phyloP scores from a whole-genome alignment of 1,140 invertebrate species.

The Hyles vespertilio region DNA sequence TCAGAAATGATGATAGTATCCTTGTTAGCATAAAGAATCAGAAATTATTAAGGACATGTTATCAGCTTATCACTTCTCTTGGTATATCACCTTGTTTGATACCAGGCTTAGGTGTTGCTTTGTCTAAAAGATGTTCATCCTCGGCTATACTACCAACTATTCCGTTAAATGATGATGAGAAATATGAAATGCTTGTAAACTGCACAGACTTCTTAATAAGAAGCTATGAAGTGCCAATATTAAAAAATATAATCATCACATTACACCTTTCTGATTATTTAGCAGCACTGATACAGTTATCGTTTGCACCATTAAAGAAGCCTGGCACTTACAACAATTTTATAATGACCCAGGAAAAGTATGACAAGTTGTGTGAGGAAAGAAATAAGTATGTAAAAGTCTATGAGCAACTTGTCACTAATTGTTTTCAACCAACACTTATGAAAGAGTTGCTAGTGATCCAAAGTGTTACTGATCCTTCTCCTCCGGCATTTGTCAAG shows the following conservation, averaged over 20 bases:
- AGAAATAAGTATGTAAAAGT: slow-evolving; percentile 73
- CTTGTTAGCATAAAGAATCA: slow-evolving; percentile 78
- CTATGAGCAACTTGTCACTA: slow-evolving; percentile 75
- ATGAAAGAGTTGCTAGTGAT: slow-evolving; percentile 84
- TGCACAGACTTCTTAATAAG: slow-evolving; percentile 56
- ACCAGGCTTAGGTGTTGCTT: slow-evolving; percentile 79
- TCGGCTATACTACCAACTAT: slow-evolving; percentile 32
- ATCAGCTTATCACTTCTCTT: slow-evolving; percentile 79
- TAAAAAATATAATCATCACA: slow-evolving; percentile 69
- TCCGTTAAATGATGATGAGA: slow-evolving; percentile 51
- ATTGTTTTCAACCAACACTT: slow-evolving; percentile 77
- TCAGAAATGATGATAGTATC: slow-evolving; percentile 58
- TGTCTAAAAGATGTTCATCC: slow-evolving; percentile 58
- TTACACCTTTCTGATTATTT: slow-evolving; percentile 77
- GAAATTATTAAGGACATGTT: slow-evolving; percentile 70
- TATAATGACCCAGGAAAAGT: slow-evolving; percentile 75
- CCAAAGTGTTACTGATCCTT: slow-evolving; percentile 75
- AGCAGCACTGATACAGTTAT: slow-evolving; percentile 82
- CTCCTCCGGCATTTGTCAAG: slow-evolving; percentile 80
- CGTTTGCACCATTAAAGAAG: slow-evolving; percentile 80
- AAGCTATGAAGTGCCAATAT: slow-evolving; percentile 49
- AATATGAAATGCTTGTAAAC: slow-evolving; percentile 52
- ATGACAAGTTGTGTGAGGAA: slow-evolving; percentile 71
- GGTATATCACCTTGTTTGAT: slow-evolving; percentile 81
- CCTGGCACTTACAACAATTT: slow-evolving; percentile 68